phyloP scores from a whole-genome alignment of 2,797 vertebrate genomes.

The Argyrosomus regius region DNA sequence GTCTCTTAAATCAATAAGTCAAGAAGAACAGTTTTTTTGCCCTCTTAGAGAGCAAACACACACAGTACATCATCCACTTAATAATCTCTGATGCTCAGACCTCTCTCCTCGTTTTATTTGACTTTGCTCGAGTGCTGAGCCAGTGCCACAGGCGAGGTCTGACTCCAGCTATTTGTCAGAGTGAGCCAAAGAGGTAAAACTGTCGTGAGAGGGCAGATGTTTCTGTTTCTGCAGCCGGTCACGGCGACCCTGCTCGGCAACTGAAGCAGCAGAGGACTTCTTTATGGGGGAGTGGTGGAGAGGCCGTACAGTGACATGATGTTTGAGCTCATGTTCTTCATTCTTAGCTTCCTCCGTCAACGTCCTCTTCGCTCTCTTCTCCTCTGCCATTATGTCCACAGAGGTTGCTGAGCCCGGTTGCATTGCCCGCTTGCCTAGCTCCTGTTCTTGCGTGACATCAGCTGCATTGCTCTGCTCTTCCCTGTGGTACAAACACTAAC shows the following conservation, averaged over 20 bases:
- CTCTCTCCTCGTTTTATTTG: slow-evolving; percentile 48
- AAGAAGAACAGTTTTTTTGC: background rate
- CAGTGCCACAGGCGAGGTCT: slow-evolving; percentile 57
- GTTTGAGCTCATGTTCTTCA: no score
- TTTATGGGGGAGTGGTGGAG: background rate
- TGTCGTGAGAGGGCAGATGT: slow-evolving; percentile 40
- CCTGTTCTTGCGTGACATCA: no score
- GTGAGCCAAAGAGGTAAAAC: slow-evolving; percentile 50
- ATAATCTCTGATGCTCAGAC: slow-evolving; percentile 52
- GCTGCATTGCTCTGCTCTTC: no score
- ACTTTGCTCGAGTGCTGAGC: slow-evolving; percentile 62
- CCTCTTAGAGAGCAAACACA: slow-evolving; percentile 45
- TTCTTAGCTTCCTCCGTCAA: no score
- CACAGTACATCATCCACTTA: slow-evolving; percentile 58
- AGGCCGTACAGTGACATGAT: background rate
- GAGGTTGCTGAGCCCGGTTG: no score
- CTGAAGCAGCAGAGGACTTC: background rate
- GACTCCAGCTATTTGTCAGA: slow-evolving; percentile 60
- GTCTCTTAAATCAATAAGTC: slow-evolving; percentile 47
- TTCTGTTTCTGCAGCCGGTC: slow-evolving; percentile 35
- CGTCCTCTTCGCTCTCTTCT: no score
- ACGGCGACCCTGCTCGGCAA: slow-evolving; percentile 10
- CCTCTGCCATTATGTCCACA: no score
- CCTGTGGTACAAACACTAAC: no score
- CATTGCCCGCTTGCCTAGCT: no score